These are phyloP conservation scores for Lochmaea capreae DNA, from an alignment of 2,888 invertebrate species.

Conservation along the genomic window DNA sequence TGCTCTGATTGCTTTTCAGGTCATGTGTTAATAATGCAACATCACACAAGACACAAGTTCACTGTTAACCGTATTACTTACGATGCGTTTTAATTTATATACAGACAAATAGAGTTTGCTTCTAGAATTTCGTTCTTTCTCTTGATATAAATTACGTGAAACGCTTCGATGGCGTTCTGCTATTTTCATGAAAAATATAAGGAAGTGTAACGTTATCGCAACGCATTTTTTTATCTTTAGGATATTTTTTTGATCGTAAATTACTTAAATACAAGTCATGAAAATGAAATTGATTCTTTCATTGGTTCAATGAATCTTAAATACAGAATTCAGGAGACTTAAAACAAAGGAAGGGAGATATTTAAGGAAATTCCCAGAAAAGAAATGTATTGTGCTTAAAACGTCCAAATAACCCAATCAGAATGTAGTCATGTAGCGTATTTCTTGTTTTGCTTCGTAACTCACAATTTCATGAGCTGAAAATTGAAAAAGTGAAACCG, in stretches of 20 bases:
- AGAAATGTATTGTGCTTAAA: too few species aligned
- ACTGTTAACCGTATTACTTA: conserved; percentile 41
- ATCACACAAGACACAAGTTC: conserved; percentile 41
- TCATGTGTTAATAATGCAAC: conserved; percentile 42
- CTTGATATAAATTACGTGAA: background rate
- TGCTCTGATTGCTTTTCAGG: conserved; percentile 52
- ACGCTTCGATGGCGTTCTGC: conserved; percentile 4
- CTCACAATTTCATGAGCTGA: too few species aligned
- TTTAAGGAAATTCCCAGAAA: too few species aligned
- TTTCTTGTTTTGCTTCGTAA: too few species aligned
- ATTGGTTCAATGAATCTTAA: too few species aligned
- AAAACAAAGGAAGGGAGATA: too few species aligned
- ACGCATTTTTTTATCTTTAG: background rate
- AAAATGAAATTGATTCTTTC: too few species aligned
- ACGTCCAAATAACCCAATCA: too few species aligned
- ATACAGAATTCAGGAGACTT: too few species aligned
- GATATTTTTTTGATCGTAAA: background rate
- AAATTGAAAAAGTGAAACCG: too few species aligned
- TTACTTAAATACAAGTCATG: too few species aligned
- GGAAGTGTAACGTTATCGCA: background rate
- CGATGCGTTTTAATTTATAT: conserved; percentile 38
- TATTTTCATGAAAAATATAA: conserved; percentile 4
- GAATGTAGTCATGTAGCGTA: too few species aligned
- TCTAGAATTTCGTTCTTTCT: conserved; percentile 14
- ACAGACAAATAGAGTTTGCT: background rate